Evolutionary conservation across 1,140 invertebrate species (phyloP), one percentile per base, ranked within the genome.

Genomic region (Atta colombica): DNA sequence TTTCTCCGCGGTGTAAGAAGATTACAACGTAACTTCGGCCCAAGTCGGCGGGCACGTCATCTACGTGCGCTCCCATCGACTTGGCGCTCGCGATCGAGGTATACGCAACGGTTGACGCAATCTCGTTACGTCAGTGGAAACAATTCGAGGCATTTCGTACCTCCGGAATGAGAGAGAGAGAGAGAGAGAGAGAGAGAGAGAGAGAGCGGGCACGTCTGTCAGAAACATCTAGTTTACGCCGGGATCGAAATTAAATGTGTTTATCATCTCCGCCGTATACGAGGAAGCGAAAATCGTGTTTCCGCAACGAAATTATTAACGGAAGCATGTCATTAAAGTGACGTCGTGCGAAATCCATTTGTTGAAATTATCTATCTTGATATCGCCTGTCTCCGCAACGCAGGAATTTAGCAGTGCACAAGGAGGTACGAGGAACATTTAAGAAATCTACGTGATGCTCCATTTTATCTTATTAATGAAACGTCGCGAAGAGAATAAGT

Each of bases 71-170:
- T 55, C 51, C 28, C 61, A 66, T 66, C 60, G 69, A 84, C 39
- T 75, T n/a, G 8, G 58, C 10, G 8, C 58, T 39, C 63, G 63
- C 69, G 69, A 84, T 63, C 35, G 55, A 74, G 69, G 72, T 75
- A 35, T 6, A 84, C 80, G 80, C 69, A 84, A 61, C 58, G 69
- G 55, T 84, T 84, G 80, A 84, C 80, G 80, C 80, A 84, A 84
- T 84, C 80, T 75, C 39, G 80, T 84, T 84, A 75, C 16, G 63
- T 39, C 53, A 68, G 3, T 84, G 39, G 39, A 84, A 84, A 84
- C 80, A 84, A 84, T 84, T 75, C 80, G 25, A 51, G 55, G 25
- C 60, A 74, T 74, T 72, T 82, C 78, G 78, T 60, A 31, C 25
- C 69, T 14, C 25, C 39, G 39, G 39, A 84, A 75, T 61, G 28